phyloP scores from a whole-genome alignment of 2,797 vertebrate genomes.

The Poeciliopsis presidionis region DNA sequence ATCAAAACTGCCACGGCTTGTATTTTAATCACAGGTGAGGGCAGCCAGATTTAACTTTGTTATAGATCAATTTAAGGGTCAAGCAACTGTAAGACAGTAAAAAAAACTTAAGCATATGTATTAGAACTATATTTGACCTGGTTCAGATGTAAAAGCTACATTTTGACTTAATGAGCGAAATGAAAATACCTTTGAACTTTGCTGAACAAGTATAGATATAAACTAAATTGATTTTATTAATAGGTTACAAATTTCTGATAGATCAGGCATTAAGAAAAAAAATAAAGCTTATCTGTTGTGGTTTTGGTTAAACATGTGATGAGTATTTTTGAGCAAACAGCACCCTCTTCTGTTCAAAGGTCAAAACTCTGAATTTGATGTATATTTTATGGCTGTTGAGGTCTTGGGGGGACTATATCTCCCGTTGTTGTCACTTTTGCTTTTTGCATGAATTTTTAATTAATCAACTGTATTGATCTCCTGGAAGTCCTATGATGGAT shows the following conservation, averaged over 20 bases:
- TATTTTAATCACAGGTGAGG: constrained; percentile 14
- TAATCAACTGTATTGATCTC: not conserved
- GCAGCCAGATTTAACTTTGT: not conserved
- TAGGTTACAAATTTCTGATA: not conserved
- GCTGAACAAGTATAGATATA: not conserved
- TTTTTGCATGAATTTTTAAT: not conserved
- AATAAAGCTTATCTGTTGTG: not conserved
- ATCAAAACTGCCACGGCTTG: constrained; percentile 6
- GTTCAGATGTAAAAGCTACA: not conserved
- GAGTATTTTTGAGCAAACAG: constrained; percentile 58
- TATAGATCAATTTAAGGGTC: not conserved
- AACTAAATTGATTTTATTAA: not conserved
- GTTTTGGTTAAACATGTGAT: not conserved
- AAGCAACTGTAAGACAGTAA: not conserved
- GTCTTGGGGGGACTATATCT: not conserved
- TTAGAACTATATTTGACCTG: not conserved
- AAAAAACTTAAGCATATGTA: not conserved
- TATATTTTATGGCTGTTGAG: constrained; percentile 7
- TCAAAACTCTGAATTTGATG: not conserved
- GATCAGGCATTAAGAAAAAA: not conserved
- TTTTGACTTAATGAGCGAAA: not conserved
- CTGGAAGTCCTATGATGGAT: not conserved
- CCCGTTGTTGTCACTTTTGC: not conserved
- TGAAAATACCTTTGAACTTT: not conserved
- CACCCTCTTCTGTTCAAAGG: constrained; percentile 66